Percentiles rank a stretch among this genome's conserved stretches.
Conservation (phyloP, 2,113 vertebrate genomes). For the Camelus bactrianus region DNA sequence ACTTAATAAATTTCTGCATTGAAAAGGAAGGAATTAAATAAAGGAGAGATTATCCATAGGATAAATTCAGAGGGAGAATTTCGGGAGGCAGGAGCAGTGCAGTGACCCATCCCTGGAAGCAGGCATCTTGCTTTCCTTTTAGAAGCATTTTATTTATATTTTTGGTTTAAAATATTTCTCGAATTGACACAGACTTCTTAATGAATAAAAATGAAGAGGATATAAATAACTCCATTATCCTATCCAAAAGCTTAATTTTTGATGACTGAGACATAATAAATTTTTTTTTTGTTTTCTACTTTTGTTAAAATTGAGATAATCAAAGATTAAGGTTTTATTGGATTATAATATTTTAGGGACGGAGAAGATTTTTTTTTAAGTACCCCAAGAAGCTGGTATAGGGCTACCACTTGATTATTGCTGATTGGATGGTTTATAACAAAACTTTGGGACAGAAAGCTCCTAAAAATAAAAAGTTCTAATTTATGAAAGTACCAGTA, state of each 20-base stretch:
- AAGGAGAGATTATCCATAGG: neutral
- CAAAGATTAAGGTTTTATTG: conserved; percentile 14
- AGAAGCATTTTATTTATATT: conserved; percentile 3
- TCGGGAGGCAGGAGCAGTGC: neutral
- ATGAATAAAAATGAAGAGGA: conserved; percentile 34
- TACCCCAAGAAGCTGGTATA: neutral
- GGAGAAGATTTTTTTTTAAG: neutral
- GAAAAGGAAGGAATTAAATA: neutral
- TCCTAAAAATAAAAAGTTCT: neutral
- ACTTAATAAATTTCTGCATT: neutral
- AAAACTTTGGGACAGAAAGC: neutral
- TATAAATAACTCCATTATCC: neutral
- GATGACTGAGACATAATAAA: neutral
- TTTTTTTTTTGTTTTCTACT: conserved; percentile 42
- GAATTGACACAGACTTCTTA: neutral
- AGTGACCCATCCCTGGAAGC: neutral
- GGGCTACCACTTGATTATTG: neutral
- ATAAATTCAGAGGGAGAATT: neutral
- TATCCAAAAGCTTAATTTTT: conserved; percentile 25
- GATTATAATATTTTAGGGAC: neutral
- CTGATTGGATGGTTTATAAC: neutral
- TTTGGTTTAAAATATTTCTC: neutral
- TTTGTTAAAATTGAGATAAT: conserved; percentile 33
- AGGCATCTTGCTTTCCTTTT: conserved; percentile 5
- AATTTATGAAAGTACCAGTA: neutral